Percentiles rank a stretch among this genome's conserved stretches.
Conservation (phyloP, 2,113 vertebrate species). For the Hyaena hyaena region DNA sequence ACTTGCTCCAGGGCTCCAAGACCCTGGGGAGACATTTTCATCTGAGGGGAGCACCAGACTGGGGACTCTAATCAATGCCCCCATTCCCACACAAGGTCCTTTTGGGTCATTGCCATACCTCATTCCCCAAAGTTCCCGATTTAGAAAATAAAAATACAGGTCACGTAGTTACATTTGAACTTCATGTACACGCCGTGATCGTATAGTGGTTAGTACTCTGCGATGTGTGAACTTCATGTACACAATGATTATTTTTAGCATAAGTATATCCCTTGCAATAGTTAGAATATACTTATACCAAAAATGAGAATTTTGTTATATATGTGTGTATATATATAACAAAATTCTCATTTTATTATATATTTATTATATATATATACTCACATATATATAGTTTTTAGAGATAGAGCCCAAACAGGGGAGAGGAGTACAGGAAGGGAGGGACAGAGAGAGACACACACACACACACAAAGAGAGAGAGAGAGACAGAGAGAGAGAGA, state of each 20-base stretch:
- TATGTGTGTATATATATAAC: not conserved
- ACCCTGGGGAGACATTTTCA: not conserved
- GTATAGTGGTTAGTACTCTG: too few species aligned
- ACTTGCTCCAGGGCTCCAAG: not conserved
- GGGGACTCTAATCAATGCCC: not conserved
- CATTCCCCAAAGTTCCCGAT: not conserved
- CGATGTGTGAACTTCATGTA: not conserved
- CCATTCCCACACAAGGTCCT: not conserved
- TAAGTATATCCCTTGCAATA: not conserved
- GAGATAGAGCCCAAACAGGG: too few species aligned
- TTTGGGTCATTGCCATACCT: not conserved
- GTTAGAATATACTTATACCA: not conserved
- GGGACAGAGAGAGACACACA: too few species aligned
- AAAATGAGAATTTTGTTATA: not conserved
- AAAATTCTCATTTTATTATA: not conserved
- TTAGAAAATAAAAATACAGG: not conserved
- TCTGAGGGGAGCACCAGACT: not conserved
- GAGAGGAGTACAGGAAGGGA: too few species aligned
- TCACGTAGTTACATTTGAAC: not conserved
- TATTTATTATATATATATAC: not conserved
- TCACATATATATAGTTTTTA: too few species aligned
- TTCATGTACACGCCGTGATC: not conserved
- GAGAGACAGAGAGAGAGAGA: too few species aligned
- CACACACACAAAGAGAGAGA: too few species aligned
- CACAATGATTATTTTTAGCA: not conserved